Evolutionary conservation across 2,888 invertebrate genomes (phyloP).

Genomic region (Acrobasis consociella): DNA sequence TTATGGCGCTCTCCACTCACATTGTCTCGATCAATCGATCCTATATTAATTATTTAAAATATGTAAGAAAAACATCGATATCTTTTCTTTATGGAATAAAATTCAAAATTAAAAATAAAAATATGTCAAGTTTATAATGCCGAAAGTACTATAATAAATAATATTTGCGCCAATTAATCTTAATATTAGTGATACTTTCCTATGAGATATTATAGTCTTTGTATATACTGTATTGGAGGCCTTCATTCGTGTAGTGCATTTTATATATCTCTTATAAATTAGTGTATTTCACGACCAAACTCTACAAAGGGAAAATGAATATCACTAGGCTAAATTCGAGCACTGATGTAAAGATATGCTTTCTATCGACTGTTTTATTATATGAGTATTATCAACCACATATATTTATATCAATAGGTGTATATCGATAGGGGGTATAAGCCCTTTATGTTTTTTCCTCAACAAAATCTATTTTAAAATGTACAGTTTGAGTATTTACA

Average conservation of each 20-base stretch:
- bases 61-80: neutral
- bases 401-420: slow-evolving; percentile 13
- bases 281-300: slow-evolving; percentile 70
- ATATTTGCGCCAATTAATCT: slow-evolving; percentile 40
- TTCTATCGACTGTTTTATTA: slow-evolving; percentile 43
- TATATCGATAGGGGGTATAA: neutral
- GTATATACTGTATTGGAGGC: slow-evolving; percentile 73
- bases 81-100: neutral
- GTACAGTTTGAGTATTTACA: too few species aligned
- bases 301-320: slow-evolving; percentile 56
- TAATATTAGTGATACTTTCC: slow-evolving; percentile 60
- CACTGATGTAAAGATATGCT: slow-evolving; percentile 48
- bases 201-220: slow-evolving; percentile 57
- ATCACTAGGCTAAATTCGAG: slow-evolving; percentile 62
- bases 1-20: neutral
- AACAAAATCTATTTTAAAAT: neutral
- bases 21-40: neutral
- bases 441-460: neutral
- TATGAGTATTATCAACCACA: slow-evolving; percentile 19
- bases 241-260: slow-evolving; percentile 66
- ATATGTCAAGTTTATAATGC: slow-evolving; percentile 12
- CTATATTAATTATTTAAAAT: too few species aligned
- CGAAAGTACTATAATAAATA: neutral
- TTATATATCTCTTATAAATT: slow-evolving; percentile 50
- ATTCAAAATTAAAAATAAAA: neutral